A percentile compares a stretch with the other conserved stretches of the same genome.
phyloP scores from a whole-genome alignment of 2,888 invertebrate species.

The Spicauda simplicius region DNA sequence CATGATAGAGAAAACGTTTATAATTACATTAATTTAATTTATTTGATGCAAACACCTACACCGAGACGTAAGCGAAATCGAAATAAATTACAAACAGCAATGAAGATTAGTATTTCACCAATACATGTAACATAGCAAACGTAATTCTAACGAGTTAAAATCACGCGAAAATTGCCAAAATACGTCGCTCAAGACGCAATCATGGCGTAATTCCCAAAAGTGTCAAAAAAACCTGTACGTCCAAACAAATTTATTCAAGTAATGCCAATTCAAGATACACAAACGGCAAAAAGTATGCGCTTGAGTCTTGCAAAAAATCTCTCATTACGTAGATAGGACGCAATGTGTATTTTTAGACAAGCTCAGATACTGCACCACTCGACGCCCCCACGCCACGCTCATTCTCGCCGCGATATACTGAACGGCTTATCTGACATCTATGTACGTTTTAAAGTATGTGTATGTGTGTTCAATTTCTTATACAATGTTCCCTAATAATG shows the following conservation, averaged over 20 bases:
- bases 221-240: background rate
- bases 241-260: background rate
- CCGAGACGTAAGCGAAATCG: too few relatives aligned
- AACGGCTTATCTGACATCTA: background rate
- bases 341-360: constrained; percentile 67
- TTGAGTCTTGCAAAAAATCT: constrained; percentile 44
- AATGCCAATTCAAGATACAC: constrained; percentile 1
- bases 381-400: constrained; percentile 49
- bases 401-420: background rate
- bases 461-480: background rate
- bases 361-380: constrained; percentile 59
- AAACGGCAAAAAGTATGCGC: constrained; percentile 22
- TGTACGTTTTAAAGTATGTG: too few relatives aligned
- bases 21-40: too few relatives aligned
- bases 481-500: background rate
- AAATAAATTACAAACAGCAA: too few relatives aligned
- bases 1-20: too few relatives aligned
- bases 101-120: too few relatives aligned
- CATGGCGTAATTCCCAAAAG: background rate
- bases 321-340: constrained; percentile 50
- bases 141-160: too few relatives aligned
- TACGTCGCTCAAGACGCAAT: background rate
- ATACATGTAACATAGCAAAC: too few relatives aligned
- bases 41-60: too few relatives aligned
- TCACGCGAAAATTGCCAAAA: background rate